Evolutionary conservation across 2,113 vertebrate species (phyloP), one percentile per base, ranked within the genome.

Genomic region (Meleagris gallopavo): DNA sequence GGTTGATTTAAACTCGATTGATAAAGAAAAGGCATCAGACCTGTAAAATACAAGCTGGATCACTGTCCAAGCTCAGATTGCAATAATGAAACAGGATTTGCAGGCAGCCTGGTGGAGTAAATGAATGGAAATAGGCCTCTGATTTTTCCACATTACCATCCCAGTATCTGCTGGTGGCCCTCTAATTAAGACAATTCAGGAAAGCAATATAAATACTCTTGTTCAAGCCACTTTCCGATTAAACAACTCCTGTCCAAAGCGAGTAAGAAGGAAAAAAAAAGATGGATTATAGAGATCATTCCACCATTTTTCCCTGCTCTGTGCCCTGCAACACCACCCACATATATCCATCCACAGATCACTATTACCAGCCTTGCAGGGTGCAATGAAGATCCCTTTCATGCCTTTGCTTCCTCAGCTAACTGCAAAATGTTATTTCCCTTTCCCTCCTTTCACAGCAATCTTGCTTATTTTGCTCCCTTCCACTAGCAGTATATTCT

Each of bases 11-110:
- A 95, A 89, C 74, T 89, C 55, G 86, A 85, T 78, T 89, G 87
- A 91, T 93, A 95, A 93, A 94, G 69, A 86, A 94, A 92, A 89
- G 79, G 86, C 85, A 65, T 93, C 38, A 83, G 85, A 91, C 82
- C 82, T 97, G 95, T 78, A 73, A 76, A 88, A 86, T 66, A 46
- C 16, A 45, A 75, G 76, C 76, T 88, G 83, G 83, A 86, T 93
- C 66, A 76, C 25, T 90, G 77, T 73, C 55, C 52, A 92, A 82
- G 77, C 70, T 92, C 80, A 62, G 58, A 34, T 57, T 93, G 58
- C 76, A 92, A 3, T 78, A 77, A 83, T 29, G 75, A 85, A 85
- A 81, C 36, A 67, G 72, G 67, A 88, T 92, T 93, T 91, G 45
- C 70, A 71, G 60, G 58, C 46, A 94, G 60, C 65, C 17, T 41